These are phyloP conservation scores for Andrena haemorrhoa DNA, from an alignment of 2,888 invertebrate species.

Conservation along the genomic window DNA sequence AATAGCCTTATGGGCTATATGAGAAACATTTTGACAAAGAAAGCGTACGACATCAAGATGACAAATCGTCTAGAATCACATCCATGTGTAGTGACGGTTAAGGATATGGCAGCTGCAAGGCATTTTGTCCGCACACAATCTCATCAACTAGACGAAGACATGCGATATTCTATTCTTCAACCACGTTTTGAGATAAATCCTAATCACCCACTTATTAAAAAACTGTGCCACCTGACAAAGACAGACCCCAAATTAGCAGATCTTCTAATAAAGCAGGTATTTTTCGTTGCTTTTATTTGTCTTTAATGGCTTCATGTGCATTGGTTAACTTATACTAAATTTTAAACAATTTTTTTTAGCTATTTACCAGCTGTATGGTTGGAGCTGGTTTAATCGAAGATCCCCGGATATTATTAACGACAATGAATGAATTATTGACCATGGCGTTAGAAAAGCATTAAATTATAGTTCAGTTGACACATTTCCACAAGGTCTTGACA, in stretches of 20 bases:
- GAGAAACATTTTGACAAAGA: slow-evolving; percentile 90
- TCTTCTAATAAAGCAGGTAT: slow-evolving; percentile 93
- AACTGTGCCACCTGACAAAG: slow-evolving; percentile 91
- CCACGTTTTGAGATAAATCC: slow-evolving; percentile 98
- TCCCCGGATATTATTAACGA: slow-evolving; percentile 92
- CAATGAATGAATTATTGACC: slow-evolving; percentile 94
- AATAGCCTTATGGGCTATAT: slow-evolving; percentile 93
- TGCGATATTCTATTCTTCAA: slow-evolving; percentile 93
- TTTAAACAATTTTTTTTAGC: slow-evolving; percentile 84
- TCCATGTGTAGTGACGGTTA: slow-evolving; percentile 97
- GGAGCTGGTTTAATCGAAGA: slow-evolving; percentile 97
- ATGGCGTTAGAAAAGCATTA: slow-evolving; percentile 90
- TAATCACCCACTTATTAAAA: slow-evolving; percentile 95
- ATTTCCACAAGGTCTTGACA: not conserved
- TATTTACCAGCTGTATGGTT: slow-evolving; percentile 98
- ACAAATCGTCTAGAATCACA: slow-evolving; percentile 94
- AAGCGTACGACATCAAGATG: slow-evolving; percentile 93
- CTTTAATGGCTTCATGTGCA: not conserved
- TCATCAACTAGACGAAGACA: slow-evolving; percentile 92
- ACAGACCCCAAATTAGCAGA: slow-evolving; percentile 93
- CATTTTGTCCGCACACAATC: slow-evolving; percentile 97
- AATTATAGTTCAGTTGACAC: not conserved
- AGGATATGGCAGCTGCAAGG: slow-evolving; percentile 98
- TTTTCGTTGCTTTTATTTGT: not conserved
- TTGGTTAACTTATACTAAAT: slow-evolving; percentile 14